phyloP scores from a whole-genome alignment of 2,888 invertebrate genomes.

The Pachymerium ferrugineum region DNA sequence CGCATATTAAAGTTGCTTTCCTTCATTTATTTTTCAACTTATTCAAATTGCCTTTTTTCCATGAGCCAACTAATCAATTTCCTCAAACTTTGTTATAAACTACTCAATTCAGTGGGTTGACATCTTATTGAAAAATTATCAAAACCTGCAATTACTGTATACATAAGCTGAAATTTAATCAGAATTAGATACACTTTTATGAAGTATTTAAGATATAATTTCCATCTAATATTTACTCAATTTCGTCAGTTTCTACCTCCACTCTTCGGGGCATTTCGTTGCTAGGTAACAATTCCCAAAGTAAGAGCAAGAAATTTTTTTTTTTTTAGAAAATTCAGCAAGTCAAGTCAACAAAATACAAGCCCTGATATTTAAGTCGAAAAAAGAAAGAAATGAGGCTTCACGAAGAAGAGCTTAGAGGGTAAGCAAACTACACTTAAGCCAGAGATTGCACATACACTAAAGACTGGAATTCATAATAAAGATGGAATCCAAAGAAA shows the following conservation, averaged over 20 bases:
- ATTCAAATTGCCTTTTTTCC: conserved; percentile 1
- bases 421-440: conserved; percentile 6
- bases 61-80: no score
- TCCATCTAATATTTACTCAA: neutral
- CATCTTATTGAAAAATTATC: no score
- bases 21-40: neutral
- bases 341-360: conserved; percentile 3
- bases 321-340: neutral
- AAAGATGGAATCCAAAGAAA: conserved; percentile 1
- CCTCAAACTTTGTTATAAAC: no score
- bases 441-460: conserved; percentile 4
- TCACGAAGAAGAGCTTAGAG: neutral
- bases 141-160: no score
- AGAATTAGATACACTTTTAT: neutral
- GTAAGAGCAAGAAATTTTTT: no score
- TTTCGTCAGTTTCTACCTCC: neutral
- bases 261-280: neutral
- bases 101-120: no score
- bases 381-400: no score
- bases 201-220: neutral
- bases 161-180: no score
- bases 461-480: neutral
- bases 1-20: conserved; percentile 19
- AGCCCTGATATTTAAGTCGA: conserved; percentile 7
- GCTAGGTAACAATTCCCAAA: neutral